Evolutionary conservation across 2,888 invertebrate genomes (phyloP).

Genomic region (Cryptocephalus moraei): DNA sequence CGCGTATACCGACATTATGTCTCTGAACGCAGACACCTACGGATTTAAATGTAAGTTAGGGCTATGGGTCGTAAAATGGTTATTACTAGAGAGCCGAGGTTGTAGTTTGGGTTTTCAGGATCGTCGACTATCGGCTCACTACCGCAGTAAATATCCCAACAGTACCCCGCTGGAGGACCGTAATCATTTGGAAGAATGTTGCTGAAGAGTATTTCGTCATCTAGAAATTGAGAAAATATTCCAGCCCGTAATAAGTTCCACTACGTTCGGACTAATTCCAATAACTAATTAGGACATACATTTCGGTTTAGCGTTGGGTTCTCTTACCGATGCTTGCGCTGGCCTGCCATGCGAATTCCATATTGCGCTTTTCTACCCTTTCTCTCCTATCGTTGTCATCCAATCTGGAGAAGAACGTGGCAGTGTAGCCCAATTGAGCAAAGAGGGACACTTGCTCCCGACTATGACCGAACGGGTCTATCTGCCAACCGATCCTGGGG

Average conservation of each 20-base stretch:
- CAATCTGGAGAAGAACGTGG: conserved; percentile 58
- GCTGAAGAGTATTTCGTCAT: too few species aligned
- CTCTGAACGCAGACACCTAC: conserved; percentile 28
- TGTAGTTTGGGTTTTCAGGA: conserved; percentile 43
- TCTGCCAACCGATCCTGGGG: conserved; percentile 79
- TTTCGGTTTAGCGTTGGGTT: too few species aligned
- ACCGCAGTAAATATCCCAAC: conserved; percentile 43
- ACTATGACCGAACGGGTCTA: conserved; percentile 78
- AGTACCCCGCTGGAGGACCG: conserved; percentile 43
- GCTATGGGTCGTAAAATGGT: background rate
- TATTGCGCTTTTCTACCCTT: conserved; percentile 46
- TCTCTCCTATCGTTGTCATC: conserved; percentile 54
- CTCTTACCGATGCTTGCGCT: conserved; percentile 45
- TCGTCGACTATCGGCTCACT: conserved; percentile 47
- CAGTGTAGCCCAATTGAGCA: conserved; percentile 61
- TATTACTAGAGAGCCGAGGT: conserved; percentile 34
- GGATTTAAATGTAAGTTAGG: conserved; percentile 5
- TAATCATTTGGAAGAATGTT: too few species aligned
- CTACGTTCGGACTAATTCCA: too few species aligned
- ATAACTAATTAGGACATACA: too few species aligned
- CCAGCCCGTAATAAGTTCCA: too few species aligned
- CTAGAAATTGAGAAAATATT: too few species aligned
- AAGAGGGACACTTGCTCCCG: conserved; percentile 57
- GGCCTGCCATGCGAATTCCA: conserved; percentile 64
- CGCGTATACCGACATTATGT: conserved; percentile 28